These are phyloP conservation scores for Notarius lentiginosus DNA, from an alignment of 2,113 vertebrate genomes.

Conservation along the genomic window DNA sequence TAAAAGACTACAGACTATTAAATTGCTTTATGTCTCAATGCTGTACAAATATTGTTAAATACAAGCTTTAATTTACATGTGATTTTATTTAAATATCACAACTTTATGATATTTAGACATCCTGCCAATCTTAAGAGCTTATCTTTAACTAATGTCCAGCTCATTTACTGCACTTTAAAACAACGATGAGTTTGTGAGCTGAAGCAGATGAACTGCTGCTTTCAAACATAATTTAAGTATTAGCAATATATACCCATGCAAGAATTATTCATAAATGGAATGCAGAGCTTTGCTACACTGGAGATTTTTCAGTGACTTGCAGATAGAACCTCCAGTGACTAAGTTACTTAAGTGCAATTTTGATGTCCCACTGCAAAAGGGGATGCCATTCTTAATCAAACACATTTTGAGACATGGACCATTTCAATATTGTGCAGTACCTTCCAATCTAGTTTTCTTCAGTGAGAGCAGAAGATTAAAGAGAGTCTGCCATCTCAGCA, in stretches of 20 bases:
- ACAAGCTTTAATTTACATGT: background rate
- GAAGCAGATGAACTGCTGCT: background rate
- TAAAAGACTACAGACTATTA: background rate
- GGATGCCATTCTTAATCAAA: conserved; percentile 54
- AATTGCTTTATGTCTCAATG: background rate
- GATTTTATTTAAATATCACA: background rate
- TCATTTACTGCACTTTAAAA: background rate
- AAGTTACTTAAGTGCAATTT: background rate
- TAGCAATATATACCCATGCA: background rate
- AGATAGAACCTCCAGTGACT: background rate
- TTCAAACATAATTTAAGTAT: background rate
- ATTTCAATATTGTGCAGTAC: conserved; percentile 64
- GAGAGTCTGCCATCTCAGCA: conserved; percentile 62
- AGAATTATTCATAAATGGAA: background rate
- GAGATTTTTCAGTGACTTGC: background rate
- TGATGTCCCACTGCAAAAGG: conserved; percentile 56
- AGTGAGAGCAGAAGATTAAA: conserved; percentile 69
- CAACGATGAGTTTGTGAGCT: background rate
- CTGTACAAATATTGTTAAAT: background rate
- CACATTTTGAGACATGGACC: conserved; percentile 56
- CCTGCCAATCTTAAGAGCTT: background rate
- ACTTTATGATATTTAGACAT: background rate
- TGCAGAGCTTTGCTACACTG: background rate
- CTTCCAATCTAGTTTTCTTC: conserved; percentile 68
- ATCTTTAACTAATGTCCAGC: background rate